Conservation (phyloP, 2,888 invertebrate species). For the Ectemnius cavifrons region DNA sequence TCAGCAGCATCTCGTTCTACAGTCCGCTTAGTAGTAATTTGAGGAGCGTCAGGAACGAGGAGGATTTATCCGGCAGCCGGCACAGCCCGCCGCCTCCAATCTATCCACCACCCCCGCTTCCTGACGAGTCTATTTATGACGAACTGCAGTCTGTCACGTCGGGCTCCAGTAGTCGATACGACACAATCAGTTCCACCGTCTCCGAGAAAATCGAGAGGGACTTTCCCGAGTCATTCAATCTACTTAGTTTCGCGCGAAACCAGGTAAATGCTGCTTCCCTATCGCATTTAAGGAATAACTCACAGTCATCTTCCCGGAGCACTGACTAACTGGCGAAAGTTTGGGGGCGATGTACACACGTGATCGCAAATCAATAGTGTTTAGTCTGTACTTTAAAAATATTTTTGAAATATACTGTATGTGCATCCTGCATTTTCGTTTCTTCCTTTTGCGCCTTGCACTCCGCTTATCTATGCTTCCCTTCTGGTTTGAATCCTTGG, state of each 20-base stretch:
- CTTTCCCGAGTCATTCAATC: slow-evolving; percentile 75
- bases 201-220: slow-evolving; percentile 77
- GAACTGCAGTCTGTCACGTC: slow-evolving; percentile 78
- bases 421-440: not conserved
- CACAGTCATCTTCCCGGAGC: too few relatives aligned
- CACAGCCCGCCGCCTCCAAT: slow-evolving; percentile 80
- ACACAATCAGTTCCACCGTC: slow-evolving; percentile 74
- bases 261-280: slow-evolving; percentile 42
- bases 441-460: not conserved
- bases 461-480: too few relatives aligned
- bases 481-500: too few relatives aligned
- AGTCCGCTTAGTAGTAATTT: slow-evolving; percentile 79
- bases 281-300: too few relatives aligned
- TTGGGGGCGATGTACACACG: too few relatives aligned
- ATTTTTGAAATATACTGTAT: not conserved
- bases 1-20: slow-evolving; percentile 83
- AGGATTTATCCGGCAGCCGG: slow-evolving; percentile 64
- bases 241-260: slow-evolving; percentile 60
- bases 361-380: too few relatives aligned
- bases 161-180: slow-evolving; percentile 71
- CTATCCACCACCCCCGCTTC: slow-evolving; percentile 82
- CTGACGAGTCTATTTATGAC: slow-evolving; percentile 81
- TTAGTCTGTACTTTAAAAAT: too few relatives aligned
- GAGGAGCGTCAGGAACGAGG: slow-evolving; percentile 67
- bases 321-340: too few relatives aligned